Evolutionary conservation across 2,888 invertebrate species (phyloP), one percentile per base, ranked within the genome.

Genomic region (Omphaloscelis lunosa): DNA sequence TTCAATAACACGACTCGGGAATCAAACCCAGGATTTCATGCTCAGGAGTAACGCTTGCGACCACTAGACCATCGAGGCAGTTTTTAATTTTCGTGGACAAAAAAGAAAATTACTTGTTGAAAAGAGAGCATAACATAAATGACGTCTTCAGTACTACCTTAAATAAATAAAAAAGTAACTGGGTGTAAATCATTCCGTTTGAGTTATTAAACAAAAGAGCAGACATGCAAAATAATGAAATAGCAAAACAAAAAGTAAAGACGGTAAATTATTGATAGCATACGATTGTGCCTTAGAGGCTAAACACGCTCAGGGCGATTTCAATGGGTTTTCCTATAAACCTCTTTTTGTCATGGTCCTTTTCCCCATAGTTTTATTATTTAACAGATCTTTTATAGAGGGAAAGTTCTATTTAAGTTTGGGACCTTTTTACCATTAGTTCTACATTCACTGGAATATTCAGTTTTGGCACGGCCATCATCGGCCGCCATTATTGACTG

Each of bases 191-290:
- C 15, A 34, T 53, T 59, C 3, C 29, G 12, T 15, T 1, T 9
- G 23, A 27, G 39, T 41, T 34, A 20, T 15, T 27, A 67, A 63
- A 59, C 56, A 53, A 59, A 41, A 63, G 11, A 29, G 15, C 0
- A 17, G 45, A 4, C n/a, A 23, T 12, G 11, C 17, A 20, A 29
- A 53, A 48, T 23, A 45, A 56, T n/a, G 27, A 48, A 48, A 67
- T 48, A 15, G 3, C 8, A 51, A 53, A 79, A 51, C 15, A 80
- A 51, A 72, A 62, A 59, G 5, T n/a, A 6, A 8, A 51, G 11
- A 56, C 34, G 39, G 11, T 5, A 27, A 61, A 58, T 82, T 68
- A 79, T 82, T 70, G 27, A 62, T 48, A 45, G 58, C 61, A 27
- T 15, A n/a, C n/a, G 6, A 67, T 53, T 68, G 15, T 34, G 51